Base-by-base conservation (phyloP, 2,797 vertebrate genomes). In the Glossophaga mutica region DNA sequence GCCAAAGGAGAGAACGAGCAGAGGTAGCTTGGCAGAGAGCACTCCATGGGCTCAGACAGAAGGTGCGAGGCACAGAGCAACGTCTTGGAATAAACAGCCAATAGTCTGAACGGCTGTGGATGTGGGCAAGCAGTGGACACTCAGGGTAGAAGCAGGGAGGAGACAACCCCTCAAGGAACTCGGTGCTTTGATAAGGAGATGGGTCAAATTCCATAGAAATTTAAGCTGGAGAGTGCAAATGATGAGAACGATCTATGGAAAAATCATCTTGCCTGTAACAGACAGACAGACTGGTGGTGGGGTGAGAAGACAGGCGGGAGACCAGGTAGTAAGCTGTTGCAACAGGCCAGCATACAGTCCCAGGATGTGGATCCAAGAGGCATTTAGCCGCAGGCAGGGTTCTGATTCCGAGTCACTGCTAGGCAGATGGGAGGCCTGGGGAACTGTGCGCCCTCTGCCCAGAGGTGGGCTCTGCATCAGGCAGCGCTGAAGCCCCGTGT, bases 391-490 rank as follows among this genome's bases (percentile, higher is more conserved):
- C 18, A 22, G 65, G 16, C 10, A 48, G 48, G 22, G 37, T 5
- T 2, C 10, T 0, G 9, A 48, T 29, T 29, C 46, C 10, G 59
- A 34, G n/a, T 19, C 19, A 9, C 44, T 39, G 37, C 22, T 1
- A 3, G 50, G 94, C 37, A 68, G 34, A 48, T 0, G 9, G 2
- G 42, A 55, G 79, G 32, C 0, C 62, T 21, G 3, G 19, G 42
- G 70, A 34, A 29, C 32, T 9, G 37, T 0, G 1, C 1, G 2
- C 4, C 52, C 29, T 46, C 26, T 29, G 57, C 6, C 5, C 1
- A 19, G 14, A 44, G 48, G 48, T 39, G 6, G 1, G n/a, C 37
- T 7, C 1, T n/a, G 42, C 24, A 0, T 3, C 0, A 6, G 0
- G 52, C 50, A 0, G 14, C 67, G 9, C 9, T 16, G 68, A 90